Conservation (phyloP, 2,113 vertebrate species). For the Chaenogobius annularis region DNA sequence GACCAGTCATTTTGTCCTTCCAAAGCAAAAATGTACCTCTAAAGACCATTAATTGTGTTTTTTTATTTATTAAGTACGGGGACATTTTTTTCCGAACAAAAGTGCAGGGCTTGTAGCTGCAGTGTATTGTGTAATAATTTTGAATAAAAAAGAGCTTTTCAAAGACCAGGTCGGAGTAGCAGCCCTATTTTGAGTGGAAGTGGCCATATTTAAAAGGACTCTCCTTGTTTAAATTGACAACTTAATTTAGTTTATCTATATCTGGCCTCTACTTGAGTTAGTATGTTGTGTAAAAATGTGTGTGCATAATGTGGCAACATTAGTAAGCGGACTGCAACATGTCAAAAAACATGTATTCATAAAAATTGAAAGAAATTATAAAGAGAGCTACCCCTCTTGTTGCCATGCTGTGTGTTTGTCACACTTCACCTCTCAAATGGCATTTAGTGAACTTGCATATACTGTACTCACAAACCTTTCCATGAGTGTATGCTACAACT, state of each 20-base stretch:
- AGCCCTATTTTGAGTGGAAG: background rate
- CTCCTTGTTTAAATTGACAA: background rate
- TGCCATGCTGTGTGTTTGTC: too few relatives aligned
- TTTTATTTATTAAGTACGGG: background rate
- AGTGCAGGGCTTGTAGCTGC: background rate
- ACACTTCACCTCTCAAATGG: too few relatives aligned
- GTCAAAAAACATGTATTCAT: too few relatives aligned
- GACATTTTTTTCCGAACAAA: background rate
- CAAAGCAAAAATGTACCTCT: background rate
- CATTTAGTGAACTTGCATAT: too few relatives aligned
- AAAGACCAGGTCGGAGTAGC: background rate
- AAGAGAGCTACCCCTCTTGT: too few relatives aligned
- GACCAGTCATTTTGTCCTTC: background rate
- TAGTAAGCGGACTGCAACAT: background rate
- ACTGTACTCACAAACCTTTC: too few relatives aligned
- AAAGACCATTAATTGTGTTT: background rate
- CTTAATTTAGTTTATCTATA: background rate
- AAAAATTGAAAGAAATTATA: too few relatives aligned
- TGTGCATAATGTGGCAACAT: background rate
- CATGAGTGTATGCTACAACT: too few relatives aligned
- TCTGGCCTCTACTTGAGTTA: background rate
- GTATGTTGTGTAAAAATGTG: background rate
- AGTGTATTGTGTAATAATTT: conserved; percentile 10
- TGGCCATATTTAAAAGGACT: background rate
- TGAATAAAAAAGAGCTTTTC: conserved; percentile 7